phyloP scores from a whole-genome alignment of 2,113 vertebrate species.

The Axis porcinus region DNA sequence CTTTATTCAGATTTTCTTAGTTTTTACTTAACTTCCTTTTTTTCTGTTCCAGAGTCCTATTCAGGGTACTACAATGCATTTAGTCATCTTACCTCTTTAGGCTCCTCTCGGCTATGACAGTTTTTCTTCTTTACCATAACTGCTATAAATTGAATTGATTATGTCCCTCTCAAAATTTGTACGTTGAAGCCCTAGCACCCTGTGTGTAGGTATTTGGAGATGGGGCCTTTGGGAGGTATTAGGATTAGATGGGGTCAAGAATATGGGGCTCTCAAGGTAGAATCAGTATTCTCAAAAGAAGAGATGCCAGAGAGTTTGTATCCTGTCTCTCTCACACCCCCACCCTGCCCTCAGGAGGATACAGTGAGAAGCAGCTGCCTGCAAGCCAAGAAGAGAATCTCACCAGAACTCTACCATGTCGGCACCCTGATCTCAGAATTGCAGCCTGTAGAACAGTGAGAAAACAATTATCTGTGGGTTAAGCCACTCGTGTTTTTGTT shows the following conservation, averaged over 20 bases:
- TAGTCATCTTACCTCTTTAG: neutral
- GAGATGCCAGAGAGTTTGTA: neutral
- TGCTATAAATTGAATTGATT: neutral
- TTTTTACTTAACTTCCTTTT: neutral
- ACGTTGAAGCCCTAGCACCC: neutral
- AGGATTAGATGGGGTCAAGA: neutral
- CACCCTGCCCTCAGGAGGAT: neutral
- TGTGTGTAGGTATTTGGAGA: neutral
- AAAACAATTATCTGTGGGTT: neutral
- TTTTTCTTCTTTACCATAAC: neutral
- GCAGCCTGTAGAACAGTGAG: neutral
- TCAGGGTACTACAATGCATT: neutral
- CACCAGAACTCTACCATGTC: neutral
- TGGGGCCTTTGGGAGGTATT: neutral
- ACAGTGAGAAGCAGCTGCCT: neutral
- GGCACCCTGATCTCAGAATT: rapidly evolving
- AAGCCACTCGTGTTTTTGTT: neutral
- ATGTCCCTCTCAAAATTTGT: neutral
- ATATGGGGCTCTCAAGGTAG: neutral
- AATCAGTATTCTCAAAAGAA: neutral
- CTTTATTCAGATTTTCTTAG: neutral
- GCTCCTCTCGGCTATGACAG: neutral
- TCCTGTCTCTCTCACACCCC: neutral
- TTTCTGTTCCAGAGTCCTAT: neutral
- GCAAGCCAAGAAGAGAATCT: neutral